phyloP scores from a whole-genome alignment of 2,113 vertebrate species.

The Chloropsis hardwickii region DNA sequence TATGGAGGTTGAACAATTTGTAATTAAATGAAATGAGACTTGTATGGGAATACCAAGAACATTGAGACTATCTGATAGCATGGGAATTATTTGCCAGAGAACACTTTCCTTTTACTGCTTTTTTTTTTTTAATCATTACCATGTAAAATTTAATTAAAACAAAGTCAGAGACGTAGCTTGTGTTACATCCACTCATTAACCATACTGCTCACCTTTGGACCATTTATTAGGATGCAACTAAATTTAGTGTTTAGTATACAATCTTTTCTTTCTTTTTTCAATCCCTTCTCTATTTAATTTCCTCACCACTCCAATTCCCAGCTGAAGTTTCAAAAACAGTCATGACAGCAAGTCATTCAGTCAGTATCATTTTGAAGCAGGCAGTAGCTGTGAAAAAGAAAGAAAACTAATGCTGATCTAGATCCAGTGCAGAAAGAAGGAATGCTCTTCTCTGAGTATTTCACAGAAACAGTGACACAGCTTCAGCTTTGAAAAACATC shows the following conservation, averaged over 20 bases:
- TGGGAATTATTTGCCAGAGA: not conserved
- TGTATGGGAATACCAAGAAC: not conserved
- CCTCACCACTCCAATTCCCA: not conserved
- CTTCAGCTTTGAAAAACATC: not conserved
- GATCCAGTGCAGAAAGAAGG: not conserved
- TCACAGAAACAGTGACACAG: not conserved
- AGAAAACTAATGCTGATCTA: not conserved
- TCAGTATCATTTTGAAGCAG: not conserved
- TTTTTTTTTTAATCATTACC: not conserved
- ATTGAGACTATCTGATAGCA: not conserved
- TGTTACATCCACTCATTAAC: not conserved
- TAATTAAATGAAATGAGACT: slow-evolving; percentile 10
- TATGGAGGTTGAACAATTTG: not conserved
- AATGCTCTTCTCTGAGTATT: not conserved
- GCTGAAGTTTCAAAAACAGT: not conserved
- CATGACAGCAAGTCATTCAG: not conserved
- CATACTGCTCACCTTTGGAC: not conserved
- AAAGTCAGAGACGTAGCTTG: not conserved
- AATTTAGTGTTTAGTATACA: not conserved
- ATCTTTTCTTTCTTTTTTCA: not conserved
- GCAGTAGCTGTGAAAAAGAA: not conserved
- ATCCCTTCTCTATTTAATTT: not conserved
- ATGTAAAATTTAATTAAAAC: slow-evolving; percentile 15
- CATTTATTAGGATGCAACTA: not conserved
- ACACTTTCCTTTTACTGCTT: not conserved